A percentile compares a stretch with the other conserved stretches of the same genome.
These are phyloP conservation scores for Dusona sp. DNA, from an alignment of 2,888 invertebrate species.

Conservation along the genomic window DNA sequence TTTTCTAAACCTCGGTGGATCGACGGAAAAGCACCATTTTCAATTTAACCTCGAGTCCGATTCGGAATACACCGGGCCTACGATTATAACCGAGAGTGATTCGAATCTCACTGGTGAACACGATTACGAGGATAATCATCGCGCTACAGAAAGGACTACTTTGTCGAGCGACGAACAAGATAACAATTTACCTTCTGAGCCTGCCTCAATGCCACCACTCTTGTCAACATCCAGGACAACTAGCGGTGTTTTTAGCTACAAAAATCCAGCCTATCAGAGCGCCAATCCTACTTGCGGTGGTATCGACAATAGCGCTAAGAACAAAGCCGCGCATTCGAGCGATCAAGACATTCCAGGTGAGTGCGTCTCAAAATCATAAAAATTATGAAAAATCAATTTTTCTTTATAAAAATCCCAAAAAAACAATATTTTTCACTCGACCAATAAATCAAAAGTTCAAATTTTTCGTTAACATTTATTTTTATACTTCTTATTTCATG, in stretches of 20 bases:
- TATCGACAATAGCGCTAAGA: conserved; percentile 71
- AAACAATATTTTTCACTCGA: no score
- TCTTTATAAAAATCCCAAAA: background rate
- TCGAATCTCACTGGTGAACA: conserved; percentile 84
- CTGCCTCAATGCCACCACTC: conserved; percentile 87
- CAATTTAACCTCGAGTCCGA: conserved; percentile 85
- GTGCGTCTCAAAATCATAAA: conserved; percentile 17
- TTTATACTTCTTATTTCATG: no score
- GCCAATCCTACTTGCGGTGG: conserved; percentile 87
- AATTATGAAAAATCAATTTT: background rate
- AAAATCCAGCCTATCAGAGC: conserved; percentile 91
- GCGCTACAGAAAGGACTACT: conserved; percentile 79
- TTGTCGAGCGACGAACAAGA: conserved; percentile 81
- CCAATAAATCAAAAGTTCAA: no score
- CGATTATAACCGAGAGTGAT: conserved; percentile 85
- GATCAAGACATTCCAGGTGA: conserved; percentile 85
- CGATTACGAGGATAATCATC: conserved; percentile 84
- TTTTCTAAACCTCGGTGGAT: conserved; percentile 88
- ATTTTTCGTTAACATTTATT: no score
- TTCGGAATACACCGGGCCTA: conserved; percentile 85
- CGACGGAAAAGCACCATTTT: conserved; percentile 89
- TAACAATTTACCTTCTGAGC: conserved; percentile 85
- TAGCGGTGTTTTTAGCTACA: conserved; percentile 88
- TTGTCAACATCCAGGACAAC: conserved; percentile 82
- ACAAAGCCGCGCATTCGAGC: conserved; percentile 81